Conservation (phyloP, 2,797 vertebrate genomes). For the Sciaenops ocellatus region DNA sequence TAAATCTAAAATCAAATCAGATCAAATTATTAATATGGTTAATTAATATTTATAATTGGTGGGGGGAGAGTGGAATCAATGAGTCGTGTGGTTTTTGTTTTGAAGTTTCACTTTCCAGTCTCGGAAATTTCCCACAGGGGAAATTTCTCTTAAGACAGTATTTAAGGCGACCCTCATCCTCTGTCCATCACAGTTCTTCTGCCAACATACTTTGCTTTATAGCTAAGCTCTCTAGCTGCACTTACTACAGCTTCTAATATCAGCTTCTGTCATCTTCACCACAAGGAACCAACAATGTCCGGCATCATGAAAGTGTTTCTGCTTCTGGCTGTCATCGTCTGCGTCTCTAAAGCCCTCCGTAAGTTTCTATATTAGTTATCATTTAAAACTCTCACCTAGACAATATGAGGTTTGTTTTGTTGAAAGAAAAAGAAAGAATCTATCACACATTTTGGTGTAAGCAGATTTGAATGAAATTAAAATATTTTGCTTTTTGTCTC, state of each 20-base stretch:
- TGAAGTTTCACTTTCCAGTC: conserved; percentile 70
- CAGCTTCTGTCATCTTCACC: conserved; percentile 9
- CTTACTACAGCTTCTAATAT: not conserved
- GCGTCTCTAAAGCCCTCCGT: conserved; percentile 69
- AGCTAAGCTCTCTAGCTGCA: not conserved
- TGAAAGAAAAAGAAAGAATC: not conserved
- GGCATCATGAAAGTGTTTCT: conserved; percentile 66
- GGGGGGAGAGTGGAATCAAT: not conserved
- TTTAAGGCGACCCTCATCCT: conserved; percentile 49
- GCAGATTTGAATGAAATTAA: not conserved
- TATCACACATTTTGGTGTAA: not conserved
- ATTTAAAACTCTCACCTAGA: not conserved
- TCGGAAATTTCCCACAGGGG: conserved; percentile 46
- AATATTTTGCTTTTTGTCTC: not conserved
- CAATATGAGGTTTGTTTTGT: not conserved
- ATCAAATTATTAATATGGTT: not conserved
- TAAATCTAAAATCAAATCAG: not conserved
- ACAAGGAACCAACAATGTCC: conserved; percentile 63
- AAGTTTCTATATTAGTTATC: conserved; percentile 41
- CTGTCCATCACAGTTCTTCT: conserved; percentile 28
- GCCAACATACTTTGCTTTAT: not conserved
- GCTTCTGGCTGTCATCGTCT: conserved; percentile 63
- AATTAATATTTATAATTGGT: too few relatives aligned
- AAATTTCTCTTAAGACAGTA: conserved; percentile 15
- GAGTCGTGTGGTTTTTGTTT: conserved; percentile 14